phyloP scores from a whole-genome alignment of 2,113 vertebrate genomes.

The Podilymbus podiceps region DNA sequence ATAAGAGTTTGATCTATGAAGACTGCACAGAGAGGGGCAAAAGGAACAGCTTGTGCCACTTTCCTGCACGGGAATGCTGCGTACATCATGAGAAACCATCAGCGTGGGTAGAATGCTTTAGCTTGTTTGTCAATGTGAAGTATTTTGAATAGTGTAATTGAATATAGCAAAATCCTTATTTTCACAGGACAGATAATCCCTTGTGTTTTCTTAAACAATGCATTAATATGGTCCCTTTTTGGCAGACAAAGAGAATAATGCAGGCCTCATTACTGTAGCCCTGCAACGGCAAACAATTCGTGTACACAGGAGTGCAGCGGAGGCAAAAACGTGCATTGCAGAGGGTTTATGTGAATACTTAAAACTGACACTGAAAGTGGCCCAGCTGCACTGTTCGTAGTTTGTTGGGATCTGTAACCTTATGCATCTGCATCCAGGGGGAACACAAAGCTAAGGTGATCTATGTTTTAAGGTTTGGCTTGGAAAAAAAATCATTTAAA shows the following conservation, averaged over 20 bases:
- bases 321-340: not conserved
- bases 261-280: not conserved
- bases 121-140: conserved; percentile 25
- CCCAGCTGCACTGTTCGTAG: not conserved
- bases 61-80: conserved; percentile 35
- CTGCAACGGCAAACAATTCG: not conserved
- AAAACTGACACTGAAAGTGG: not conserved
- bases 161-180: conserved; percentile 35
- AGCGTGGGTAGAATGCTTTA: conserved; percentile 43
- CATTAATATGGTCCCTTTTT: not conserved
- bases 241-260: conserved; percentile 12
- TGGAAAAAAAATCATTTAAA: not conserved
- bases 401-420: not conserved
- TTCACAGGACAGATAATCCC: conserved; percentile 25
- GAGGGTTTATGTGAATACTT: not conserved
- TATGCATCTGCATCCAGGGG: not conserved
- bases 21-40: not conserved
- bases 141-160: conserved; percentile 38
- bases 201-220: conserved; percentile 23
- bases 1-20: not conserved
- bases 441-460: not conserved
- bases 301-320: not conserved
- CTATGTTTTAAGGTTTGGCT: not conserved
- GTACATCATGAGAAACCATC: not conserved
- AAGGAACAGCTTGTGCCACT: conserved; percentile 47